These are phyloP conservation scores for Drusus annulatus DNA, from an alignment of 1,140 invertebrate genomes.

Conservation along the genomic window DNA sequence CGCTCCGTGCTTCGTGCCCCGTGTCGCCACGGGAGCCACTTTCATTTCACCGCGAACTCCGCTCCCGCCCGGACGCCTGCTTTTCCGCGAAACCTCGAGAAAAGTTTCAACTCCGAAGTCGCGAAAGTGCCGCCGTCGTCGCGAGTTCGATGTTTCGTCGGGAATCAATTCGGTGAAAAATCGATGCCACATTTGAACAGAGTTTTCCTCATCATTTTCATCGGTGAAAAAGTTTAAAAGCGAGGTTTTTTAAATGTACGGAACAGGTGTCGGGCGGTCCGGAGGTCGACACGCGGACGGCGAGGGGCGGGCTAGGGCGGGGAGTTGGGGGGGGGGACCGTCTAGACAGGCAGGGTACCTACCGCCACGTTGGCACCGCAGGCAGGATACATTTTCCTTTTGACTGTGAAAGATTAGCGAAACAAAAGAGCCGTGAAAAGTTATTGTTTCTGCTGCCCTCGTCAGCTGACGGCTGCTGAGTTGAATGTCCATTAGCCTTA, in stretches of 20 bases:
- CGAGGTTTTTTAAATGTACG: not conserved
- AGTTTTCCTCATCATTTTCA: not conserved
- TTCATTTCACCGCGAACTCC: not conserved
- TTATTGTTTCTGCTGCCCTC: not conserved
- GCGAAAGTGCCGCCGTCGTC: constrained; percentile 13
- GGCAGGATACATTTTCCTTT: constrained; percentile 10
- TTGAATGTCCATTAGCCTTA: not conserved
- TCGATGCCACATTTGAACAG: not conserved
- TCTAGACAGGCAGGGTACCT: constrained; percentile 40
- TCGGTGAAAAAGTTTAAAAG: constrained; percentile 16
- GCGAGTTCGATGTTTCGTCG: not conserved
- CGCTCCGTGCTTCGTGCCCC: not conserved
- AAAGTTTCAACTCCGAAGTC: constrained; percentile 12
- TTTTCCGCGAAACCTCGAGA: not conserved
- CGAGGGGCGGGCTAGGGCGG: not conserved
- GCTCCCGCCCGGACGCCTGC: constrained; percentile 1
- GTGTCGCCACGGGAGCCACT: not conserved
- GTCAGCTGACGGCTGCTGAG: constrained; percentile 8
- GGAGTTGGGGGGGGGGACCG: not conserved
- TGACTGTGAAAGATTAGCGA: not conserved
- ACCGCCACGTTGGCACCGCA: constrained; percentile 30
- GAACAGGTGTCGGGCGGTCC: constrained; percentile 22
- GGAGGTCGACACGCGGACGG: not conserved
- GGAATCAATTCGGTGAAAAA: not conserved
- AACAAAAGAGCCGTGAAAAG: constrained; percentile 3